Evolutionary conservation across 2,888 invertebrate genomes (phyloP), one percentile per base, ranked within the genome.

Genomic region (Rhogogaster chlorosoma): DNA sequence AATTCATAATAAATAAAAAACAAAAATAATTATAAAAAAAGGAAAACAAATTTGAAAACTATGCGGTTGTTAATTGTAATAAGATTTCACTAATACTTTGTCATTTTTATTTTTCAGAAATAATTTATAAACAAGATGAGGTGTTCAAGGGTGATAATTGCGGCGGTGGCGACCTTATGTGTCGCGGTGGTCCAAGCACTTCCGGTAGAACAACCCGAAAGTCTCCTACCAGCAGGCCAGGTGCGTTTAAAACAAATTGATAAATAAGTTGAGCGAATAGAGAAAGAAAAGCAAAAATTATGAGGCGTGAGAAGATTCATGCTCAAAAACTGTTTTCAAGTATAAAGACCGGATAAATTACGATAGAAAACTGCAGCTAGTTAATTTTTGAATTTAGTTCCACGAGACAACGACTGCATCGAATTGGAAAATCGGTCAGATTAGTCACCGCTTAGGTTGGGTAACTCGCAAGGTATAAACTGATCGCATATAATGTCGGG

Each of bases 141-240:
- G 88, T 87, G 88, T 83, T 89, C 89, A 86, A 87, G 89, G 87
- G 87, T 89, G 83, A 86, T 91, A 83, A 84, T 93, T 86, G 86
- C 89, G 29, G 71, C 71, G 42, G 45, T 83, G 70, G 89, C 89
- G 83, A 89, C 89, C 73, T 82, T 92, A 42, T 91, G 92, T 88
- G 87, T 91, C 86, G 89, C 91, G 71, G 88, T 91, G 86, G 92
- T 90, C 87, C 90, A 86, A 86, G 89, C 93, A 77, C 70, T 90
- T 87, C 93, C 93, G 85, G 87, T 92, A 87, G 89, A 92, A 80
- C 89, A 90, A 84, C 89, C 86, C 61, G 89, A 90, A 80, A 88
- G 88, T 42, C 90, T 93, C 77, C 89, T 88, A 71, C 93, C 93
- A 83, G 45, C 64, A 9, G 64, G 67, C 22, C 90, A 91, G 92